Percentiles rank a stretch among this genome's conserved stretches.
Conservation (phyloP, 2,113 vertebrate species). For the Anarrhichthys ocellatus region DNA sequence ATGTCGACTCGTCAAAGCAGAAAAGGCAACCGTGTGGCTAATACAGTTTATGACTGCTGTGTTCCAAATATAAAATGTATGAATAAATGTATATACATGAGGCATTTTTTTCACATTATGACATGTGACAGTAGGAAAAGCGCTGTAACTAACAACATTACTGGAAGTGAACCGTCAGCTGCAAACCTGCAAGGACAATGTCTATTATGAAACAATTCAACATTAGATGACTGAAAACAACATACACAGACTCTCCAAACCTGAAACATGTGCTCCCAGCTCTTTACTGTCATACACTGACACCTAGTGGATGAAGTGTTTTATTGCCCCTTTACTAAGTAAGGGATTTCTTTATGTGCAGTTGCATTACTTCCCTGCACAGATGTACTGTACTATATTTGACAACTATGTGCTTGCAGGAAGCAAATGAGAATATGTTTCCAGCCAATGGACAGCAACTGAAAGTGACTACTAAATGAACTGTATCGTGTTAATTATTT, state of each 20-base stretch:
- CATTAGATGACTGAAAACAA: too few species aligned
- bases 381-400: not conserved
- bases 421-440: not conserved
- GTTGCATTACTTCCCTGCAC: not conserved
- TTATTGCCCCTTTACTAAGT: not conserved
- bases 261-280: not conserved
- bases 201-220: not conserved
- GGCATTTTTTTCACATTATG: not conserved
- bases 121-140: not conserved
- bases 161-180: not conserved
- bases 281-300: constrained; percentile 20
- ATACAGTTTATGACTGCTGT: not conserved
- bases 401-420: not conserved
- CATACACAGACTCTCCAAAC: not conserved
- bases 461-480: not conserved
- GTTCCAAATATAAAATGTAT: not conserved
- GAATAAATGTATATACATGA: too few species aligned
- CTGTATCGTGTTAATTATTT: not conserved
- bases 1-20: not conserved
- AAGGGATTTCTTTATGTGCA: not conserved
- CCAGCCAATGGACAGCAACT: not conserved
- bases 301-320: constrained; percentile 38
- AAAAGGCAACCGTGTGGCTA: not conserved
- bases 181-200: too few species aligned
- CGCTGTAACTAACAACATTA: not conserved